Evolutionary conservation across 2,797 vertebrate species (phyloP), one percentile per base, ranked within the genome.

Genomic region (Neopelma chrysocephalum): DNA sequence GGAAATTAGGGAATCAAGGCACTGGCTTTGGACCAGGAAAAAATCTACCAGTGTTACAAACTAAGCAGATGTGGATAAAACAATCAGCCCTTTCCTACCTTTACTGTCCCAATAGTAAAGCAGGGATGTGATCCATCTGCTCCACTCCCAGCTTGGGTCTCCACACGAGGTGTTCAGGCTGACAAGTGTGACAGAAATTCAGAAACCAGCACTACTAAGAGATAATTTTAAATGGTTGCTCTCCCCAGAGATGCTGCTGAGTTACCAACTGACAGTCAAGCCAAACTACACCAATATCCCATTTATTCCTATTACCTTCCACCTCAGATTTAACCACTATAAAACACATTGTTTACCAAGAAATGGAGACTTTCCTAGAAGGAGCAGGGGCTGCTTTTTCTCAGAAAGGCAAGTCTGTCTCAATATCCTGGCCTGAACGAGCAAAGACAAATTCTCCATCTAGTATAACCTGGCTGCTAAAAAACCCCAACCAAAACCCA

Each of bases 51-150:
- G 3, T 5, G 40, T 47, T 60, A 61, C 56, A 86, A 45, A 61
- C 16, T 3, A 25, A 60, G 50, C 29, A 42, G 47, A 48, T 5
- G 5, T 5, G 10, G 36, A 31, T 19, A 50, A 57, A 65, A n/a
- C 9, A 31, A 25, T 38, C 6, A 43, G 31, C 12, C 23, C 17
- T 25, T 25, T 60, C 32, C 54, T 15, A 32, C 27, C 16, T 42
- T 61, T 27, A 12, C 0, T 4, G 22, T 45, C 34, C 40, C 17
- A 4, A 19, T 13, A 34, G 17, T 8, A n/a, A 22, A 53, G 26
- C 3, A 20, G 13, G 27, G 51, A 25, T 21, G 14, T 2, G 29
- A n/a, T 0, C 32, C 22, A 68, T 11, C 58, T 10, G 66, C 75
- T 17, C 54, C 27, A 11, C 9, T 29, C 43, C 18, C 51, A 45